Evolutionary conservation across 2,888 invertebrate genomes (phyloP).

Genomic region (Actias luna): DNA sequence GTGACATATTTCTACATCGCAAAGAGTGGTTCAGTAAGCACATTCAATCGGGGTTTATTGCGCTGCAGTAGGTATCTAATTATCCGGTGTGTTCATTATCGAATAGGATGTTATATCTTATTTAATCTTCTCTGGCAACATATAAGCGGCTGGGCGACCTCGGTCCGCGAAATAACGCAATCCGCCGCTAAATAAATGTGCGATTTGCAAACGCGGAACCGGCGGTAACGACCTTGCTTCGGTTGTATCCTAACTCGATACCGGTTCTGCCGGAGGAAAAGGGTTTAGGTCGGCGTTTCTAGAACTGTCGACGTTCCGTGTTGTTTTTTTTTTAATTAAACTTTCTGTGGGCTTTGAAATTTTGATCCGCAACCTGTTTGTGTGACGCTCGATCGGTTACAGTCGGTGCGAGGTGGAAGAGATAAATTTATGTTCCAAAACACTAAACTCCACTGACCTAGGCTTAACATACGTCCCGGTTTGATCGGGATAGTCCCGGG

Average conservation of each 20-base stretch:
- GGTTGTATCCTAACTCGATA: neutral
- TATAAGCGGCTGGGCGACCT: conserved; percentile 6
- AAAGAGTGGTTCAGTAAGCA: neutral
- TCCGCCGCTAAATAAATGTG: conserved; percentile 24
- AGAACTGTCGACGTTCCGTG: neutral
- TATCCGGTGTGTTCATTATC: conserved; percentile 36
- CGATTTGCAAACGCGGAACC: conserved; percentile 31
- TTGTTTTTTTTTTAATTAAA: too few species aligned
- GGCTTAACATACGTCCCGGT: too few species aligned
- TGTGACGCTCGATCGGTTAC: too few species aligned
- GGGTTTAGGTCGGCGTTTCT: neutral
- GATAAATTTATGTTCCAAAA: too few species aligned
- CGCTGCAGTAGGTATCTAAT: neutral
- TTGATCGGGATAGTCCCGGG: too few species aligned
- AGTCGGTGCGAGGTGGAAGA: too few species aligned
- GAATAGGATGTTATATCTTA: conserved; percentile 27
- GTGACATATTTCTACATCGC: too few species aligned
- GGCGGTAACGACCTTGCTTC: conserved; percentile 15
- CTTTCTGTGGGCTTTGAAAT: too few species aligned
- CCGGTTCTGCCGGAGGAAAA: conserved; percentile 1
- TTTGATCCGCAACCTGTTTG: too few species aligned
- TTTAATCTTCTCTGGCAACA: conserved; percentile 1
- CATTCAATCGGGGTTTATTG: neutral
- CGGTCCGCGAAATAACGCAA: conserved; percentile 4
- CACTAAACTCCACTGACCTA: too few species aligned